Percentiles rank a stretch among this genome's conserved stretches.
phyloP scores from a whole-genome alignment of 2,888 invertebrate genomes.

The Geotrupes spiniger region DNA sequence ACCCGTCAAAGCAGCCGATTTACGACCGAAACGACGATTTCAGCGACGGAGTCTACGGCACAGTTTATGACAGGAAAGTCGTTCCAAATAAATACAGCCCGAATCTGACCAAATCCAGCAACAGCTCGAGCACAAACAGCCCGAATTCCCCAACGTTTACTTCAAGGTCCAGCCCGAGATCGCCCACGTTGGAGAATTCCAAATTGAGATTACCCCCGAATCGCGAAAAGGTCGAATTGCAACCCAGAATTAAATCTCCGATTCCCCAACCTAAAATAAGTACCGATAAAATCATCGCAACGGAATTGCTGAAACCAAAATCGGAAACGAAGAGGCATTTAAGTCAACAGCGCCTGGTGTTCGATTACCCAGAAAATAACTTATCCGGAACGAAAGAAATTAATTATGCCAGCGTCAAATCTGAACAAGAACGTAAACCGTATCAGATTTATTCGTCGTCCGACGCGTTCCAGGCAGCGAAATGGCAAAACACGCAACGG shows the following conservation, averaged over 20 bases:
- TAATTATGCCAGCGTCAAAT: no score
- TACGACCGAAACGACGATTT: conserved; percentile 18
- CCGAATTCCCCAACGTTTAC: conserved; percentile 18
- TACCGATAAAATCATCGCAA: conserved; percentile 47
- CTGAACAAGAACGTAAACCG: no score
- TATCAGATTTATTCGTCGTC: no score
- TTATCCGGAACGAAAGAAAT: conserved; percentile 13
- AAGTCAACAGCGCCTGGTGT: conserved; percentile 39
- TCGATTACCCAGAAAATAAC: conserved; percentile 38
- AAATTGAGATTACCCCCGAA: conserved; percentile 45
- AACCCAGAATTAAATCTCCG: conserved; percentile 47
- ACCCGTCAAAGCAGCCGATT: conserved; percentile 18
- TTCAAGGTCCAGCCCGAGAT: conserved; percentile 32
- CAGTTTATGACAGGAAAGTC: no score
- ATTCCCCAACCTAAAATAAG: conserved; percentile 44
- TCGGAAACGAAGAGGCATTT: conserved; percentile 25
- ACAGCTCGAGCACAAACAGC: conserved; percentile 16
- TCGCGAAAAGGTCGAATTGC: conserved; percentile 43
- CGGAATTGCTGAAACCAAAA: conserved; percentile 41
- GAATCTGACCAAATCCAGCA: conserved; percentile 18
- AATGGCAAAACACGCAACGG: conserved; percentile 31
- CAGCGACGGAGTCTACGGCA: conserved; percentile 41
- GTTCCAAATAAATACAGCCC: conserved; percentile 39
- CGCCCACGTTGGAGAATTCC: conserved; percentile 42
- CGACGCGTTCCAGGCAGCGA: conserved; percentile 26